phyloP scores from a whole-genome alignment of 2,113 vertebrate genomes.

The Syrrhaptes paradoxus region DNA sequence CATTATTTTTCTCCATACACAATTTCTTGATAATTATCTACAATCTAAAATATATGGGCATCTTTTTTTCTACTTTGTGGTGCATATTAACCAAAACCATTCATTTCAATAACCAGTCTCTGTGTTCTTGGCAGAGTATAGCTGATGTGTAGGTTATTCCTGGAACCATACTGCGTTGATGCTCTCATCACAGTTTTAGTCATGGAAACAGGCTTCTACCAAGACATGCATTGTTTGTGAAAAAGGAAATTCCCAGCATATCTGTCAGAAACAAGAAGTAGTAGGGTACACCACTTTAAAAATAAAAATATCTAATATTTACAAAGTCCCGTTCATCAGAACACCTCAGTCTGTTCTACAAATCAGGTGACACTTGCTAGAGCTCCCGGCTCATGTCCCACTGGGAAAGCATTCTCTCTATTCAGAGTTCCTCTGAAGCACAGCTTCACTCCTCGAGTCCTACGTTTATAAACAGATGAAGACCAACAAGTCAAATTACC shows the following conservation, averaged over 20 bases:
- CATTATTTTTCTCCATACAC: conserved; percentile 54
- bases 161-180: conserved; percentile 31
- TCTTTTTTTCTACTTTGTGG: conserved; percentile 43
- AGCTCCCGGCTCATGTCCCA: background rate
- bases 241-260: conserved; percentile 41
- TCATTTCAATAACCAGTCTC: conserved; percentile 55
- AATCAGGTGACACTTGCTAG: background rate
- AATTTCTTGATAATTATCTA: conserved; percentile 70
- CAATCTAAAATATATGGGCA: conserved; percentile 56
- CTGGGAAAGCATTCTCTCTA: background rate
- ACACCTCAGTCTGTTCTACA: background rate
- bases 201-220: conserved; percentile 63
- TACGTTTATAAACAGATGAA: background rate
- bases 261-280: conserved; percentile 24
- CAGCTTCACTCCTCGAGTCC: background rate
- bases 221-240: conserved; percentile 34
- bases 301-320: background rate
- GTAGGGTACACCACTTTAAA: background rate
- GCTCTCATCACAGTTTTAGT: conserved; percentile 66
- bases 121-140: conserved; percentile 27
- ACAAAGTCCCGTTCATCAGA: background rate
- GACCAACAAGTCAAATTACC: background rate
- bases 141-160: conserved; percentile 60
- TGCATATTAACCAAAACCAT: conserved; percentile 66
- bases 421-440: background rate